Conservation (phyloP, 2,797 vertebrate species). For the Enteromius thamalakanensis region DNA sequence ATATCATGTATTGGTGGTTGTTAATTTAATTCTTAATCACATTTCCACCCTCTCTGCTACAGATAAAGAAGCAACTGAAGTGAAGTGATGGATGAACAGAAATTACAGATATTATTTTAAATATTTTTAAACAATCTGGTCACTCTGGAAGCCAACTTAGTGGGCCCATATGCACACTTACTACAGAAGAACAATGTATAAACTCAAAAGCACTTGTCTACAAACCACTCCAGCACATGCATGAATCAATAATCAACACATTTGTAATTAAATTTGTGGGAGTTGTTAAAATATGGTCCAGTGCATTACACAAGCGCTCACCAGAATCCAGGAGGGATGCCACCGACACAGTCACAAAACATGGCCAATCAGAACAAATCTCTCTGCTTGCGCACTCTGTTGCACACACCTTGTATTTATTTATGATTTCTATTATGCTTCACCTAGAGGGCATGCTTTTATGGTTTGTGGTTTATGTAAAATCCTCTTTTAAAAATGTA, state of each 20-base stretch:
- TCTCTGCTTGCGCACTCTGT: neutral
- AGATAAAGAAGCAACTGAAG: slow-evolving; percentile 1
- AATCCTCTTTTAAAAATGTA: neutral
- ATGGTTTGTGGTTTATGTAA: neutral
- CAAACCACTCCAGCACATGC: neutral
- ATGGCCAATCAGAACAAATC: neutral
- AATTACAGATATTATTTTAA: neutral
- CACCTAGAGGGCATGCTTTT: neutral
- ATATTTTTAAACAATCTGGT: neutral
- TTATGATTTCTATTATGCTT: neutral
- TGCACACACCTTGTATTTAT: neutral
- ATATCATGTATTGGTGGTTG: neutral
- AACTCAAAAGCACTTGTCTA: neutral
- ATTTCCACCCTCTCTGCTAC: neutral
- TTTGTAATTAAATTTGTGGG: neutral
- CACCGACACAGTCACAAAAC: neutral
- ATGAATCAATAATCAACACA: neutral
- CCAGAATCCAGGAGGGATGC: neutral
- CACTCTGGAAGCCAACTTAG: neutral
- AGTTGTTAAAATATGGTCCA: neutral
- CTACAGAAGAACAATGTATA: neutral
- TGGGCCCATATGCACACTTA: no score
- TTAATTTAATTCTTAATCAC: neutral
- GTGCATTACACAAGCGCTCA: neutral
- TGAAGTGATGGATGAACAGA: neutral